phyloP scores from a whole-genome alignment of 2,113 vertebrate species.

The Bettongia penicillata region DNA sequence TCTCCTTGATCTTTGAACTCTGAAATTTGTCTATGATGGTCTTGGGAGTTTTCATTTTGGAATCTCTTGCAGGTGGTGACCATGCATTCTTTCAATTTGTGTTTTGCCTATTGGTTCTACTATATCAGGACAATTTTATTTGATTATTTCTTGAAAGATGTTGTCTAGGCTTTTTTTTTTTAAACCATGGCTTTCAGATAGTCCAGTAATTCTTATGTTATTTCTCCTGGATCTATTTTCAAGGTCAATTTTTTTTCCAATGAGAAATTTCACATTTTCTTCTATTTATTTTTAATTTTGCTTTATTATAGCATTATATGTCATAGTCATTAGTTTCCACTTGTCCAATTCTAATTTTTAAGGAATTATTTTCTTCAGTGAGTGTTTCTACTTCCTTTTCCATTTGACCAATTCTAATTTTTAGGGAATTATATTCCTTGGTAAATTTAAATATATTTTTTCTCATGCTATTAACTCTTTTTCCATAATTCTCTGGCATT shows the following conservation, averaged over 20 bases:
- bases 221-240: neutral
- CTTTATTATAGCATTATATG: neutral
- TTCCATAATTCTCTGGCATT: neutral
- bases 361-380: neutral
- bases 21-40: neutral
- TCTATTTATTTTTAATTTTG: neutral
- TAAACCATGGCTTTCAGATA: neutral
- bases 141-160: neutral
- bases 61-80: neutral
- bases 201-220: neutral
- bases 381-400: neutral
- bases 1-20: neutral
- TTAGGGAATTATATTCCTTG: no score
- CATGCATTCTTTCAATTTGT: neutral
- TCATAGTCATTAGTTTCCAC: neutral
- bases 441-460: neutral
- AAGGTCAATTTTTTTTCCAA: neutral
- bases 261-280: neutral
- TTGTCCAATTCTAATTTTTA: neutral
- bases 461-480: neutral
- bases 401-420: no score
- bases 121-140: neutral
- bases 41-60: neutral
- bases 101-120: neutral
- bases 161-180: neutral